Evolutionary conservation across 1,140 invertebrate genomes (phyloP), one percentile per base, ranked within the genome.

Genomic region (Drusus annulatus): DNA sequence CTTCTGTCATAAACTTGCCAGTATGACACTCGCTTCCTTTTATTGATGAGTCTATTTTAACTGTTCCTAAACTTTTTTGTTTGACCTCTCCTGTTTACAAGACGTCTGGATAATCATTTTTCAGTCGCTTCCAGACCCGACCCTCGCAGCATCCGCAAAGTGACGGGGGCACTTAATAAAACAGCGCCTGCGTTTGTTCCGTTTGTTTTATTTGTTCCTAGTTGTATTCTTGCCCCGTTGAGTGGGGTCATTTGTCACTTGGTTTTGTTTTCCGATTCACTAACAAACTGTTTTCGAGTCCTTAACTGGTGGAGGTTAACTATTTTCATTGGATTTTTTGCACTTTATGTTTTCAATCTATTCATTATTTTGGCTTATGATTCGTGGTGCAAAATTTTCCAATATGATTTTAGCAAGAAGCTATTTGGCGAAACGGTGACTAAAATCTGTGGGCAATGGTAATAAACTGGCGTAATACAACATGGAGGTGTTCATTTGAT

Each of bases 211-310:
- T 79, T 77, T 79, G 51, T 69, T 79, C 69, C 50, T 28, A 8
- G 56, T 71, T 79, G 54, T 79, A n/a, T 19, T 19, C 65, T n/a
- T 65, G 50, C 76, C 63, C 60, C 21, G 63, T 63, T 23, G 63
- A n/a, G 36, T 54, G 54, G 63, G 54, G 63, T 79, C 77, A 79
- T 79, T 79, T 69, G 77, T 79, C 62, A 69, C 36, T 21, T 25
- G 51, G 77, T 79, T 79, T 69, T 69, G 63, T 69, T 79, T 54
- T 50, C 50, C 75, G 75, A 77, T 77, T 77, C 75, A 45, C 75
- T 77, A 63, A 50, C 75, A 63, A 77, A 62, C 75, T 77, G 75
- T 15, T 31, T 31, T 16, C 60, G 65, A 10, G 45, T 69, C 65
- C 65, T 69, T 19, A 17, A 45, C 65, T 68, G 36, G 2, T 3